phyloP scores from a whole-genome alignment of 2,888 invertebrate species.

The Eudasyphora cyanicolor region DNA sequence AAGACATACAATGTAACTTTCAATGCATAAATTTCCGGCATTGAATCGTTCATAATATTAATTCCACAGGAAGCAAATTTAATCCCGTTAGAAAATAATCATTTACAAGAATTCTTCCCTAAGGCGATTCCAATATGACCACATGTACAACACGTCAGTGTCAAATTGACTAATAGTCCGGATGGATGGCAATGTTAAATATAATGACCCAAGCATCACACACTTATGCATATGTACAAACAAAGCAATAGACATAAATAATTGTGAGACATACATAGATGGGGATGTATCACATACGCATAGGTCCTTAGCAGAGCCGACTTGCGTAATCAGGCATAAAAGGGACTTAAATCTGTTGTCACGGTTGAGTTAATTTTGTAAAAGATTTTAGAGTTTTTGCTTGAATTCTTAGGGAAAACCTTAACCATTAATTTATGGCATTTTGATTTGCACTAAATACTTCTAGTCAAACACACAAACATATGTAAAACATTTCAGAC shows the following conservation, averaged over 20 bases:
- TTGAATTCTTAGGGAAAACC: background rate
- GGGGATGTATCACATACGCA: background rate
- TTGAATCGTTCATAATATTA: slow-evolving; percentile 14
- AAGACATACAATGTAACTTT: no score
- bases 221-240: background rate
- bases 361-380: slow-evolving; percentile 31
- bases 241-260: background rate
- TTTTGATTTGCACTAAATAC: slow-evolving; percentile 32
- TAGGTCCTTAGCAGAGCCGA: background rate
- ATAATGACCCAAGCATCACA: background rate
- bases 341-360: slow-evolving; percentile 45
- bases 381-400: background rate
- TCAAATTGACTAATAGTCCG: slow-evolving; percentile 30
- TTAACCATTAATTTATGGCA: slow-evolving; percentile 30
- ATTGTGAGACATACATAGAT: no score
- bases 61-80: slow-evolving; percentile 14
- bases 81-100: slow-evolving; percentile 37
- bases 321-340: slow-evolving; percentile 42
- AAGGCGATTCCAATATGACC: slow-evolving; percentile 18
- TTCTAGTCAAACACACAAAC: background rate
- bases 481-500: background rate
- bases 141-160: background rate
- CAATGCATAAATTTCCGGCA: no score
- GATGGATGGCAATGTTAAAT: slow-evolving; percentile 17
- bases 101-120: background rate